phyloP scores from a whole-genome alignment of 2,888 invertebrate genomes.

The Lordiphosa andalusiaca region DNA sequence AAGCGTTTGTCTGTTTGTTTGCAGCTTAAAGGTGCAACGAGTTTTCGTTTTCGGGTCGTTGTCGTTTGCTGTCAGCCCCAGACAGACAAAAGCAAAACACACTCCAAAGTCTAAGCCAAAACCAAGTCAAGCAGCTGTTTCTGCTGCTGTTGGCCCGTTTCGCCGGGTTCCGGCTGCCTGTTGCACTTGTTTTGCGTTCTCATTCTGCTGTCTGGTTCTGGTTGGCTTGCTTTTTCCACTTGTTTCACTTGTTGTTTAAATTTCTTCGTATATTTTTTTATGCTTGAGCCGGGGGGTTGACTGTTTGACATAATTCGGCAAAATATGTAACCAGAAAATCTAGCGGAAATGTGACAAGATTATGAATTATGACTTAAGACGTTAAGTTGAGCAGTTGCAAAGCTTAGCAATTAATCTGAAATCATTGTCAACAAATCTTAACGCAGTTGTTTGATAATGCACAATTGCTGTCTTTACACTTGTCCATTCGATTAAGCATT shows the following conservation, averaged over 20 bases:
- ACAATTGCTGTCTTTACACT: no score
- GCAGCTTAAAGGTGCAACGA: conserved; percentile 7
- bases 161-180: conserved; percentile 9
- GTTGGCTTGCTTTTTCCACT: conserved; percentile 1
- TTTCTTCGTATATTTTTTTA: no score
- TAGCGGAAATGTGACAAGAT: no score
- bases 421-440: no score
- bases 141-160: conserved; percentile 7
- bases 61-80: not conserved
- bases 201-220: conserved; percentile 11
- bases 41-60: conserved; percentile 11
- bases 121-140: conserved; percentile 13
- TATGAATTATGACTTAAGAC: no score
- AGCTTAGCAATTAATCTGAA: no score
- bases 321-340: no score
- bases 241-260: conserved; percentile 2
- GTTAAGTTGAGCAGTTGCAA: no score
- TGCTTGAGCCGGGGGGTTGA: not conserved
- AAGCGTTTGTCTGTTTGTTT: not conserved
- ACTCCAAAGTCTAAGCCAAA: not conserved
- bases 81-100: conserved; percentile 7
- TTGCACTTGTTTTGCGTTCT: conserved; percentile 13
- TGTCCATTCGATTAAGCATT: no score
- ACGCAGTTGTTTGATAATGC: no score
- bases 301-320: conserved; percentile 2